Conservation (phyloP, 2,113 vertebrate genomes). For the Ancistrus triradiatus region DNA sequence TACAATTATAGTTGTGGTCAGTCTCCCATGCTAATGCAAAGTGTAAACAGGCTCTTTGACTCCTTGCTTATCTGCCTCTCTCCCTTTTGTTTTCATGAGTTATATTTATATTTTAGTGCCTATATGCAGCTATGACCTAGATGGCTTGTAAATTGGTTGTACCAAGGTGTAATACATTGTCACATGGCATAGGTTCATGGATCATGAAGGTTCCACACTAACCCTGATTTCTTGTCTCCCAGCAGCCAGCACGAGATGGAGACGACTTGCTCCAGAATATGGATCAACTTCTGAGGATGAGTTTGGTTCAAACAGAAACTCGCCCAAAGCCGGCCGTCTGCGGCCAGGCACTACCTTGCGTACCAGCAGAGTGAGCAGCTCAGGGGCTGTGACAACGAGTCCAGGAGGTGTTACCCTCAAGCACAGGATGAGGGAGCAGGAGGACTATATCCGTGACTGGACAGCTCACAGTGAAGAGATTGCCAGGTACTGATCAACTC, state of each 20-base stretch:
- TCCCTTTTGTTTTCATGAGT: too few species aligned
- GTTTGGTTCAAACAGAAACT: conserved; percentile 91
- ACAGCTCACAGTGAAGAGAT: conserved; percentile 98
- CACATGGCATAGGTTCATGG: too few species aligned
- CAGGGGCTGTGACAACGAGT: conserved; percentile 52
- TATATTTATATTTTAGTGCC: too few species aligned
- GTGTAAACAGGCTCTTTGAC: too few species aligned
- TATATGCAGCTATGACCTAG: too few species aligned
- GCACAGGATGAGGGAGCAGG: conserved; percentile 92
- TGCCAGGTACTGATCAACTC: conserved; percentile 80
- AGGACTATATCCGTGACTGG: conserved; percentile 97
- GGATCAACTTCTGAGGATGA: conserved; percentile 99
- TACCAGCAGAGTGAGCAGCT: conserved; percentile 70
- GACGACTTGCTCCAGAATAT: conserved; percentile 95
- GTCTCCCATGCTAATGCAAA: too few species aligned
- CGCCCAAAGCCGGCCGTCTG: conserved; percentile 84
- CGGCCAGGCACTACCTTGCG: conserved; percentile 84
- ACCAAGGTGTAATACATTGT: too few species aligned
- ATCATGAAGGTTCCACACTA: neutral
- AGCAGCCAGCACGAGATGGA: conserved; percentile 83
- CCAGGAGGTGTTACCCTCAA: conserved; percentile 76
- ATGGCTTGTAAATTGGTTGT: too few species aligned
- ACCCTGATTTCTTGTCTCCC: neutral
- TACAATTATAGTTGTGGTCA: too few species aligned
- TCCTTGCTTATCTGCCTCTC: too few species aligned